phyloP scores from a whole-genome alignment of 2,797 vertebrate species.

The Dendrocincla tyrannina region DNA sequence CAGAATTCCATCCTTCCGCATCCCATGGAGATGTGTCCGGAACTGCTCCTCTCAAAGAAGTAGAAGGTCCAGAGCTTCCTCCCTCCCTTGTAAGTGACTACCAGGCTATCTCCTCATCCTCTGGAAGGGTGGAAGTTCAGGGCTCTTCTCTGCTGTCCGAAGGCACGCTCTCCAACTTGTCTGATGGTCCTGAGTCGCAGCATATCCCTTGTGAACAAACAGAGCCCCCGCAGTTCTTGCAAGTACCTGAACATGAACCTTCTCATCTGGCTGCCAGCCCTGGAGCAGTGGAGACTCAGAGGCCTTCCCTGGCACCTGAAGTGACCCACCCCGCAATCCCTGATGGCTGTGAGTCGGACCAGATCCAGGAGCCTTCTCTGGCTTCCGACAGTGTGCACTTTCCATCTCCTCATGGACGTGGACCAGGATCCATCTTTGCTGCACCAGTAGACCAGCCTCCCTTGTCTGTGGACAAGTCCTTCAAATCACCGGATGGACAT shows the following conservation, averaged over 20 bases:
- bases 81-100: background rate
- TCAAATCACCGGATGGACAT: background rate
- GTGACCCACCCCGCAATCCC: conserved; percentile 58
- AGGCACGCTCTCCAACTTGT: background rate
- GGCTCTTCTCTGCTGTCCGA: background rate
- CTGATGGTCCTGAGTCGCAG: background rate
- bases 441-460: background rate
- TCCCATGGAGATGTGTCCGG: background rate
- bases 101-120: background rate
- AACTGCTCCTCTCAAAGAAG: background rate
- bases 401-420: background rate
- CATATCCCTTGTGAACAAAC: conserved; percentile 44
- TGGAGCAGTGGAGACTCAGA: background rate
- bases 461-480: background rate
- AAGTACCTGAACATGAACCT: conserved; percentile 54
- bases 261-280: conserved; percentile 49
- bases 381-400: background rate
- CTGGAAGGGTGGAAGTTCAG: background rate
- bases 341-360: conserved; percentile 3
- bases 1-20: background rate
- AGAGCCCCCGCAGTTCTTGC: conserved; percentile 15
- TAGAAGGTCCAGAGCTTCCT: conserved; percentile 29
- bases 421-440: background rate
- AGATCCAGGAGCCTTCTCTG: background rate
- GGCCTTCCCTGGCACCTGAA: conserved; percentile 56